These are phyloP conservation scores for Leptoclinus maculatus DNA, from an alignment of 2,797 vertebrate genomes.

Conservation along the genomic window DNA sequence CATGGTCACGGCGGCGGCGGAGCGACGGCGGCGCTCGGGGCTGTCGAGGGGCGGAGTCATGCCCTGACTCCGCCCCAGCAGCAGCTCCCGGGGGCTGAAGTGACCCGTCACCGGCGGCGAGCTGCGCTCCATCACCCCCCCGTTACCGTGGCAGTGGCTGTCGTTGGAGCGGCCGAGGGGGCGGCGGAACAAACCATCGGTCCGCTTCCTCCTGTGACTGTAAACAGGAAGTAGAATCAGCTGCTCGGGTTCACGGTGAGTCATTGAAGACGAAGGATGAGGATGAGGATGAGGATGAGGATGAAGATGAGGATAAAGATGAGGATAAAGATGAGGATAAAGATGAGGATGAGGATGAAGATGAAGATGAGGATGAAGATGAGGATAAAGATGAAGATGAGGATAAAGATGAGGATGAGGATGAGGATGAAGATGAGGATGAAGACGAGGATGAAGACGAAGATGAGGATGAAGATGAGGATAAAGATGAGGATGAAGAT, in stretches of 20 bases:
- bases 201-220: conserved; percentile 93
- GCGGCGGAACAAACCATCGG: conserved; percentile 87
- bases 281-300: too few relatives aligned
- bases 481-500: too few relatives aligned
- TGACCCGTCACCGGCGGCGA: conserved; percentile 90
- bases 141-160: conserved; percentile 90
- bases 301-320: too few relatives aligned
- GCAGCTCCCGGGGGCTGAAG: conserved; percentile 91
- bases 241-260: background rate
- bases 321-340: too few relatives aligned
- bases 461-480: too few relatives aligned
- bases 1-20: conserved; percentile 88
- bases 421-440: too few relatives aligned
- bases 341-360: too few relatives aligned
- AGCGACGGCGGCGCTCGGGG: conserved; percentile 91
- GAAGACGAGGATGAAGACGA: too few relatives aligned
- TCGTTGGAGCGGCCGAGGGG: conserved; percentile 92
- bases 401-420: too few relatives aligned
- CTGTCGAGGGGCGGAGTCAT: conserved; percentile 89
- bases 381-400: too few relatives aligned
- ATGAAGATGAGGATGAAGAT: too few relatives aligned
- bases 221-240: conserved; percentile 11
- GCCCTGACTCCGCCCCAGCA: conserved; percentile 88
- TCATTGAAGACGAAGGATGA: background rate
- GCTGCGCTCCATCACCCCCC: conserved; percentile 87